Conservation (phyloP, 1,140 invertebrate genomes). For the Helicoverpa zea region DNA sequence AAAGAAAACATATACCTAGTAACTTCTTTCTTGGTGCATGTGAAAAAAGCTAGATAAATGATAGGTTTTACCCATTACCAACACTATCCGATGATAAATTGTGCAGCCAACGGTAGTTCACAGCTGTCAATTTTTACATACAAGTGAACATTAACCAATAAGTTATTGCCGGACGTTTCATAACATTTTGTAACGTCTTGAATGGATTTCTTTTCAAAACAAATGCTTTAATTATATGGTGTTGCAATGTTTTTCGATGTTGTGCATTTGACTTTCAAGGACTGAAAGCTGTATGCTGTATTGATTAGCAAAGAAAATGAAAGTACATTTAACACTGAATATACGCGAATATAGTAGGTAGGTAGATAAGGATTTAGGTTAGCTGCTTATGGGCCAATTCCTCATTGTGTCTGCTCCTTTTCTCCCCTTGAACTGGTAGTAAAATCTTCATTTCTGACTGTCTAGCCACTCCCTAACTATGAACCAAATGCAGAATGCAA, state of each 20-base stretch:
- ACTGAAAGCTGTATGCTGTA: not conserved
- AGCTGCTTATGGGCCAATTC: too few relatives aligned
- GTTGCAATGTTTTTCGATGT: not conserved
- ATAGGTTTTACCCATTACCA: not conserved
- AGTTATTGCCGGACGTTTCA: not conserved
- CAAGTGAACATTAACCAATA: conserved; percentile 2
- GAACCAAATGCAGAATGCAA: too few relatives aligned
- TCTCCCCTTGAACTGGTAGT: too few relatives aligned
- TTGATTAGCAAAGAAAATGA: not conserved
- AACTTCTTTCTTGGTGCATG: not conserved
- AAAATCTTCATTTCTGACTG: too few relatives aligned
- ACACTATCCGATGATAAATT: not conserved
- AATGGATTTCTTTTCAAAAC: not conserved
- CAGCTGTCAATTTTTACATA: conserved; percentile 3
- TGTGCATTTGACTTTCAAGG: not conserved
- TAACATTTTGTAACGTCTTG: not conserved
- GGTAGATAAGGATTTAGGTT: too few relatives aligned
- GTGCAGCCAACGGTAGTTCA: not conserved
- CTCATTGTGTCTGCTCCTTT: too few relatives aligned
- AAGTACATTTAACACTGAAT: too few relatives aligned
- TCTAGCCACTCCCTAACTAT: too few relatives aligned
- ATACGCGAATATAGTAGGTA: too few relatives aligned
- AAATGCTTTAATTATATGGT: not conserved
- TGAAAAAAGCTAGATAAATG: not conserved
- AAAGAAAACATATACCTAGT: not conserved